A percentile compares a stretch with the other conserved stretches of the same genome.
Evolutionary conservation across 2,113 vertebrate species (phyloP).

Genomic region (Oceanodroma tethys): DNA sequence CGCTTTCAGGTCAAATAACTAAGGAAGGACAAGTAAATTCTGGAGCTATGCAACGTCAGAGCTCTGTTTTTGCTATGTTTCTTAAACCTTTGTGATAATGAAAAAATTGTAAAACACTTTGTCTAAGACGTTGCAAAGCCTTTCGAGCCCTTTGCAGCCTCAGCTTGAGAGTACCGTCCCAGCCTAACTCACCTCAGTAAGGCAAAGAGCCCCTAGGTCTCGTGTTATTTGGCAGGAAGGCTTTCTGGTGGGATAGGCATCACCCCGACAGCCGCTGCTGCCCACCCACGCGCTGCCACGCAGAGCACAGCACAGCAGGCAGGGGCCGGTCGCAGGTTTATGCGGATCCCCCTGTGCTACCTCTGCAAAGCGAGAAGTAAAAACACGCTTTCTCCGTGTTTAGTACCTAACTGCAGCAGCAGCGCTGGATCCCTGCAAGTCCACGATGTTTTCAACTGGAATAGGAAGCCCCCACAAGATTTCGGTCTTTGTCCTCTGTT

Average conservation of each 20-base stretch:
- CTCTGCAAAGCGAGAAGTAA: neutral
- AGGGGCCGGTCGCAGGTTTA: fast-evolving
- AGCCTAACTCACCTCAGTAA: neutral
- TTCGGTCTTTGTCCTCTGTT: neutral
- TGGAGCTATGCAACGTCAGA: neutral
- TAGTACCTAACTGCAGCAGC: neutral
- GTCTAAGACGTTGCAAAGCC: neutral
- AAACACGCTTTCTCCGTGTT: neutral
- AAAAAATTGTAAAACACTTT: neutral
- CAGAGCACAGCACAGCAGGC: neutral
- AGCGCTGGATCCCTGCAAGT: neutral
- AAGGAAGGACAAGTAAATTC: neutral
- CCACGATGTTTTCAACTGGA: neutral
- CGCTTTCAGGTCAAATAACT: neutral
- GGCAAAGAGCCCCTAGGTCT: neutral
- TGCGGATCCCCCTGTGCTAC: neutral
- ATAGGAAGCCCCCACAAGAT: neutral
- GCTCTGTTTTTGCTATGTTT: neutral
- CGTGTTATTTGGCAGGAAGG: fast-evolving
- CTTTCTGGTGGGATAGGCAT: neutral
- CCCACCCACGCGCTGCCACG: fast-evolving
- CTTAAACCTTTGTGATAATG: neutral
- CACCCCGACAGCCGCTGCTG: neutral
- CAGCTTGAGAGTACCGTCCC: neutral
- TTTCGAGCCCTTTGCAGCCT: neutral